These are phyloP conservation scores for Pantherophis vulpinus DNA, from an alignment of 2,797 vertebrate species.

Conservation along the genomic window DNA sequence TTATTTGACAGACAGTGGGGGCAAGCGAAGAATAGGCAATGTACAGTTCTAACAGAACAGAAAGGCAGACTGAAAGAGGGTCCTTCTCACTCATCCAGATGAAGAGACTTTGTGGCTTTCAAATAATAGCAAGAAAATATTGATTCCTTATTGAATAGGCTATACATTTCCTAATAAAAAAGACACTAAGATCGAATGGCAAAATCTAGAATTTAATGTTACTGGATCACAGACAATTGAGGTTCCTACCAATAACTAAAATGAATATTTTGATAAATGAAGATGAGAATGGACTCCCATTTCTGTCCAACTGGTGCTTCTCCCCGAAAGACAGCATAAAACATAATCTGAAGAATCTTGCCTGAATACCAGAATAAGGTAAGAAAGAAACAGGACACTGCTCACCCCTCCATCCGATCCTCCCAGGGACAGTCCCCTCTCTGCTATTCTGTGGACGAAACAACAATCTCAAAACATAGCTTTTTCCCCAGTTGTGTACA, in stretches of 20 bases:
- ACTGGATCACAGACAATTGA: background rate
- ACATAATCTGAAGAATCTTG: constrained; percentile 29
- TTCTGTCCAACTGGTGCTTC: background rate
- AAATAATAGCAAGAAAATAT: background rate
- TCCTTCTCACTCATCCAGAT: background rate
- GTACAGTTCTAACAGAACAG: background rate
- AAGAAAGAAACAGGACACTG: constrained; percentile 50
- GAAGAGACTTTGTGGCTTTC: background rate
- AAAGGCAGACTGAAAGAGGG: background rate
- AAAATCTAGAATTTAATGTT: background rate
- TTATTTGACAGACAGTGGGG: background rate
- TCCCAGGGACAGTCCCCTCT: constrained; percentile 87
- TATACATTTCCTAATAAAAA: background rate
- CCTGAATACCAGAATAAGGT: constrained; percentile 42
- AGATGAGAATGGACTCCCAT: background rate
- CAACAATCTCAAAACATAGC: constrained; percentile 53
- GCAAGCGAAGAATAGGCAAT: background rate
- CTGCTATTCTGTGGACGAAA: constrained; percentile 83
- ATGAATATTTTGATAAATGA: background rate
- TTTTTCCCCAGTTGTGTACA: constrained; percentile 15
- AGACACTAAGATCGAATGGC: background rate
- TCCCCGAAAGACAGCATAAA: constrained; percentile 21
- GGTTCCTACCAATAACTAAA: background rate
- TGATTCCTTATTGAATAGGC: background rate
- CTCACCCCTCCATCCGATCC: constrained; percentile 95